Evolutionary conservation across 2,113 vertebrate genomes (phyloP).

Genomic region (Ptychochromis oligacanthus): DNA sequence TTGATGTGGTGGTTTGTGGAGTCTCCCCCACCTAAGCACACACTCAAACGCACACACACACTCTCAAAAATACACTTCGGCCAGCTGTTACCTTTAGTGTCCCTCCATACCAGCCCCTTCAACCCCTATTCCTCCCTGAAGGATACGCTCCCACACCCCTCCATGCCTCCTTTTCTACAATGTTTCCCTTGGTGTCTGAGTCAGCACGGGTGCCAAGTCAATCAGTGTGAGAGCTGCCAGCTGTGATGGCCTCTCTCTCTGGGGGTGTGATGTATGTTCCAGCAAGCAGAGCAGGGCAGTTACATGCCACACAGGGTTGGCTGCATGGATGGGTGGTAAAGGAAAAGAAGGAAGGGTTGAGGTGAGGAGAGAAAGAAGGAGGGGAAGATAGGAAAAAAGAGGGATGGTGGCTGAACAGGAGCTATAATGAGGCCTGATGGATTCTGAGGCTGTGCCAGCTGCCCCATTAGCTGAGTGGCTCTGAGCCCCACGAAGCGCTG

Average conservation of each 20-base stretch:
- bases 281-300: conserved; percentile 36
- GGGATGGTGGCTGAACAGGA: conserved; percentile 45
- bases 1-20: conserved; percentile 63
- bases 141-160: conserved; percentile 38
- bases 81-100: conserved; percentile 60
- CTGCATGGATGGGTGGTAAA: conserved; percentile 41
- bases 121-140: not conserved
- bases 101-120: conserved; percentile 3
- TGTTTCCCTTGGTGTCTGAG: conserved; percentile 71
- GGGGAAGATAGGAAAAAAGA: conserved; percentile 14
- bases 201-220: conserved; percentile 76
- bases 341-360: conserved; percentile 31
- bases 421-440: conserved; percentile 74
- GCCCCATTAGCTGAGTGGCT: conserved; percentile 80
- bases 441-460: conserved; percentile 78
- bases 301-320: conserved; percentile 56
- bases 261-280: conserved; percentile 72
- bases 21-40: conserved; percentile 26
- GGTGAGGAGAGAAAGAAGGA: conserved; percentile 29
- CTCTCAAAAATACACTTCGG: conserved; percentile 42
- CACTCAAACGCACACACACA: not conserved
- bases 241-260: conserved; percentile 56
- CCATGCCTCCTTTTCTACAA: conserved; percentile 42
- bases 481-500: conserved; percentile 35
- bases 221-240: conserved; percentile 79